Conservation (phyloP, 2,113 vertebrate species). For the Lycaon pictus region DNA sequence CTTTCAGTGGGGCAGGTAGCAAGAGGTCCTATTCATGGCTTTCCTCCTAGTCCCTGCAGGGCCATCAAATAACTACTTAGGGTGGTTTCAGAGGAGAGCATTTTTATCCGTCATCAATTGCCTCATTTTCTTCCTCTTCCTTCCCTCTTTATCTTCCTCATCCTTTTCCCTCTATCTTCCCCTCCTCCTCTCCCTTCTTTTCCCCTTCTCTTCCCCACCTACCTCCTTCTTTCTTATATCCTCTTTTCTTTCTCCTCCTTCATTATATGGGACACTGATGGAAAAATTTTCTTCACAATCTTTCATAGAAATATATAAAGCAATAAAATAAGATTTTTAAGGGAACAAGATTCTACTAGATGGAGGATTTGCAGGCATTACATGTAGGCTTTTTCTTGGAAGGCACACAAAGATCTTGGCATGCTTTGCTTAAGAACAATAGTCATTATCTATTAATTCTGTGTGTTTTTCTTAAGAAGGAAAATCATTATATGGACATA, state of each 20-base stretch:
- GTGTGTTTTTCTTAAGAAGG: background rate
- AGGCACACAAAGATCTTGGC: background rate
- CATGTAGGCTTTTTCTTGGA: background rate
- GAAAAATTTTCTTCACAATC: background rate
- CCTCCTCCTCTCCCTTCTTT: background rate
- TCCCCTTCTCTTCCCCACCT: background rate
- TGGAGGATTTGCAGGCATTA: background rate
- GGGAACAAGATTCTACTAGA: background rate
- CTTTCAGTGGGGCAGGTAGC: background rate
- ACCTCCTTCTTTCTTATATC: background rate
- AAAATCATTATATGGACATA: conserved; percentile 30
- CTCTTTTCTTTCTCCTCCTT: background rate
- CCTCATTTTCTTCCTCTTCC: background rate
- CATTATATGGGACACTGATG: background rate
- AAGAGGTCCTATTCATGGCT: background rate
- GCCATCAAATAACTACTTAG: background rate
- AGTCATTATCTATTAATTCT: conserved; percentile 41
- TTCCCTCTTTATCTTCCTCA: background rate
- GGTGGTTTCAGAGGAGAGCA: background rate
- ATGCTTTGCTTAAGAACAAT: conserved; percentile 27
- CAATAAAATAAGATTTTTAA: conserved; percentile 32
- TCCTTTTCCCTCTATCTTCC: background rate
- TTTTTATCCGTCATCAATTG: background rate
- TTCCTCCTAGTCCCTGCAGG: background rate
- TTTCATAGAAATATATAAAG: conserved; percentile 25